Percentiles rank a stretch among this genome's conserved stretches.
Evolutionary conservation across 2,888 invertebrate species (phyloP).

Genomic region (Metalampra italica): DNA sequence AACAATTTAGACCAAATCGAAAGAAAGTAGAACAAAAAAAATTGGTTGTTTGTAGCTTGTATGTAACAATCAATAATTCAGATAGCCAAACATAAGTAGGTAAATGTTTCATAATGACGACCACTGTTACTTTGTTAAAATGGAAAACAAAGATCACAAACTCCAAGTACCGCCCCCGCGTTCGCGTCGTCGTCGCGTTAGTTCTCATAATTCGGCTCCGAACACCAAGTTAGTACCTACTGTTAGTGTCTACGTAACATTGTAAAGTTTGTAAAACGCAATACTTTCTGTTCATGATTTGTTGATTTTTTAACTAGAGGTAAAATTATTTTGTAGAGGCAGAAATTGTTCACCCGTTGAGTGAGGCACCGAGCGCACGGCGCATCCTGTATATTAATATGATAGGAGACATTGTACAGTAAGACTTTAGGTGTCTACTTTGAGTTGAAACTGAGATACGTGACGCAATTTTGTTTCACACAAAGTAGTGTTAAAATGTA

Average conservation of each 20-base stretch:
- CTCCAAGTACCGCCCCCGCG: conserved; percentile 21
- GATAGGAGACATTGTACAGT: conserved; percentile 27
- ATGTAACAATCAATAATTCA: too few species aligned
- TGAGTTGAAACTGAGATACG: too few species aligned
- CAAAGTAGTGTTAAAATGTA: conserved; percentile 15
- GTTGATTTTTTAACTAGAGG: conserved; percentile 52
- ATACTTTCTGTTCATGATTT: conserved; percentile 64
- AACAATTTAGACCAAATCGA: too few species aligned
- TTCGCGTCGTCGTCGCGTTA: conserved; percentile 31
- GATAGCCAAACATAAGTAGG: too few species aligned
- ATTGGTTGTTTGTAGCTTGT: too few species aligned
- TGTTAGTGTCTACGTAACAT: conserved; percentile 33
- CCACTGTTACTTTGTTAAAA: background rate
- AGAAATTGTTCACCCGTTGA: conserved; percentile 61
- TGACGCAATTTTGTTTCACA: too few species aligned
- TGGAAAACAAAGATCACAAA: background rate
- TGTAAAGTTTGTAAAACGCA: conserved; percentile 62
- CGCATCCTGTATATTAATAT: conserved; percentile 29
- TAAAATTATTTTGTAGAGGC: conserved; percentile 24
- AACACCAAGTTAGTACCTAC: conserved; percentile 72
- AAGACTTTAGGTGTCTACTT: too few species aligned
- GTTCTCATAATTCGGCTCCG: conserved; percentile 54
- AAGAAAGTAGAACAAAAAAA: too few species aligned
- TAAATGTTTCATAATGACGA: too few species aligned
- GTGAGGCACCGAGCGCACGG: conserved; percentile 59